Conservation (phyloP, 2,797 vertebrate genomes). For the Limnodromus scolopaceus region DNA sequence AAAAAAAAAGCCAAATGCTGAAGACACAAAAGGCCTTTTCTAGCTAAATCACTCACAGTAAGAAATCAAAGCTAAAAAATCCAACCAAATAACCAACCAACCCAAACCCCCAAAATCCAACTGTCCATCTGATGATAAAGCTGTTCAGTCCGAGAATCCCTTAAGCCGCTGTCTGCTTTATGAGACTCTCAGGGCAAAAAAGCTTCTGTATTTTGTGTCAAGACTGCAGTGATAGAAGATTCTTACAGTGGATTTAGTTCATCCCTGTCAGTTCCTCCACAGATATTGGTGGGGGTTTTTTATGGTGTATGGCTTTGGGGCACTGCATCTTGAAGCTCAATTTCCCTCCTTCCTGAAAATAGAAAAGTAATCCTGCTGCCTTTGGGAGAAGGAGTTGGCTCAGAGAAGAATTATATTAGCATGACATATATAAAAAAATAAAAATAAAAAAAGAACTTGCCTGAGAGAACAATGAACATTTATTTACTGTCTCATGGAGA, state of each 20-base stretch:
- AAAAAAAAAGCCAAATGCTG: background rate
- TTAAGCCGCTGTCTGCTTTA: background rate
- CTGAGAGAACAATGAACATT: background rate
- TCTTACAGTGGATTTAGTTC: background rate
- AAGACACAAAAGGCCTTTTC: background rate
- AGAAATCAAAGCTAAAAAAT: background rate
- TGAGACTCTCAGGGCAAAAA: background rate
- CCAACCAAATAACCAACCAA: background rate
- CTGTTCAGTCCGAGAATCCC: background rate
- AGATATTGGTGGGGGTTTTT: background rate
- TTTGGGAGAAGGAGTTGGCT: background rate
- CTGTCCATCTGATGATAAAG: background rate
- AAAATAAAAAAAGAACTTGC: background rate
- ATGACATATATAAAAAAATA: background rate
- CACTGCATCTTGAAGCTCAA: background rate
- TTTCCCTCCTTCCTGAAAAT: background rate
- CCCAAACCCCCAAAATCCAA: fast-evolving
- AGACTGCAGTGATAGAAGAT: background rate
- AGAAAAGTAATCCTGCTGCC: background rate
- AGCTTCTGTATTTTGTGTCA: background rate
- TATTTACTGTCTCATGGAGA: background rate
- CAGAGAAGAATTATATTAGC: background rate
- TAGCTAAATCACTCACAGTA: background rate
- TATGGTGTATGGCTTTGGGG: background rate
- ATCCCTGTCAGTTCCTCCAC: background rate